Percentiles rank a stretch among this genome's conserved stretches.
Conservation (phyloP, 2,797 vertebrate genomes). For the Myiotriccus ornatus region DNA sequence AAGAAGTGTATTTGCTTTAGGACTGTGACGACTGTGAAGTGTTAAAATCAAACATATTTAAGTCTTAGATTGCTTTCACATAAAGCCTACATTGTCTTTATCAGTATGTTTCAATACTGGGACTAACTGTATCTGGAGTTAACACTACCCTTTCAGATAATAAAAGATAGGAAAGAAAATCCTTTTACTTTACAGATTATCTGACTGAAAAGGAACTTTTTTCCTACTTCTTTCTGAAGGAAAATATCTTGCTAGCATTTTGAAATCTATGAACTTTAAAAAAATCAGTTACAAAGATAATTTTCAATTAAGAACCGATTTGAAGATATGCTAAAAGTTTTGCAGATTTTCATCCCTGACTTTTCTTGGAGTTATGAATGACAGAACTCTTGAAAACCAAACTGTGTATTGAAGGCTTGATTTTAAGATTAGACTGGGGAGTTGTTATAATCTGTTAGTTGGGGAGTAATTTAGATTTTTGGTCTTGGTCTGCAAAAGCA, state of each 20-base stretch:
- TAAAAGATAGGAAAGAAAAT: background rate
- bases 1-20: background rate
- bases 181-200: background rate
- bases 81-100: background rate
- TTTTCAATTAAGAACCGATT: background rate
- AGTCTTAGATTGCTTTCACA: background rate
- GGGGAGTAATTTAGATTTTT: background rate
- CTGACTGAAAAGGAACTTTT: background rate
- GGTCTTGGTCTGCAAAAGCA: background rate
- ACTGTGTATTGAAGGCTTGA: background rate
- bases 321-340: background rate
- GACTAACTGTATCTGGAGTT: background rate
- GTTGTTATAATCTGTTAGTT: background rate
- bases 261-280: background rate
- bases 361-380: background rate
- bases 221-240: background rate
- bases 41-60: background rate
- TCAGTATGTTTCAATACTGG: background rate
- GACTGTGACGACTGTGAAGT: fast-evolving
- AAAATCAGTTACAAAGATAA: background rate
- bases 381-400: background rate
- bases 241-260: background rate
- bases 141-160: background rate
- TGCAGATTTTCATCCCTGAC: background rate
- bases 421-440: background rate